These are phyloP conservation scores for Aethes cnicana DNA, from an alignment of 2,888 invertebrate genomes.

Conservation along the genomic window DNA sequence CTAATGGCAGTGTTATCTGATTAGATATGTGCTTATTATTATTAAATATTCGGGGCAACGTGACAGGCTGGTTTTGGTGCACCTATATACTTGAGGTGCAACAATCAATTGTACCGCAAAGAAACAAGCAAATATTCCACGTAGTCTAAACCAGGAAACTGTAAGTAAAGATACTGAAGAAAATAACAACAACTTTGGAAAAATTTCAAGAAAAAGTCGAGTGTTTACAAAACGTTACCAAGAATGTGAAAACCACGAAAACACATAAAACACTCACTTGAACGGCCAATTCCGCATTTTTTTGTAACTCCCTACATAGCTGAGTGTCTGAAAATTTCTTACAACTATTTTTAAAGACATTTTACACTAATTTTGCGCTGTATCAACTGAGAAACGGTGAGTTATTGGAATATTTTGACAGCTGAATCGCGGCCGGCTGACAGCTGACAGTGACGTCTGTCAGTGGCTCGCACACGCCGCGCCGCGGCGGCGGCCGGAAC, in stretches of 20 bases:
- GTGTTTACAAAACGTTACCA: conserved; percentile 17
- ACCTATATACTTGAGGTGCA: not conserved
- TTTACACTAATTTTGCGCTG: conserved; percentile 34
- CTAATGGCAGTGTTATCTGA: conserved; percentile 11
- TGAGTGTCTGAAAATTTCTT: conserved; percentile 61
- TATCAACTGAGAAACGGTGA: not conserved
- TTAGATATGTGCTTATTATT: too few species aligned
- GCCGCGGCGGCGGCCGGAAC: conserved; percentile 48
- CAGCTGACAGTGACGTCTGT: conserved; percentile 41
- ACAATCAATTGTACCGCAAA: too few species aligned
- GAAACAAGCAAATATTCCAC: not conserved
- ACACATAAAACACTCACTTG: conserved; percentile 52
- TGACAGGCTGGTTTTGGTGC: conserved; percentile 1
- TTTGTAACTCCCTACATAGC: conserved; percentile 68
- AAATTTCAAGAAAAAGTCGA: not conserved
- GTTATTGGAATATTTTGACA: not conserved
- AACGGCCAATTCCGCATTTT: conserved; percentile 62
- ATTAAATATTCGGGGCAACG: not conserved
- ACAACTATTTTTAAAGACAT: conserved; percentile 68
- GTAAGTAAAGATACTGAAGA: conserved; percentile 8
- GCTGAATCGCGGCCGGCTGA: conserved; percentile 32
- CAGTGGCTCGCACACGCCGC: conserved; percentile 49
- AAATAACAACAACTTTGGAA: not conserved
- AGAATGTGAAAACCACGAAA: conserved; percentile 2
- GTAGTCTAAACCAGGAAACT: not conserved